Evolutionary conservation across 2,888 invertebrate species (phyloP).

Genomic region (Limnephilus auricula): DNA sequence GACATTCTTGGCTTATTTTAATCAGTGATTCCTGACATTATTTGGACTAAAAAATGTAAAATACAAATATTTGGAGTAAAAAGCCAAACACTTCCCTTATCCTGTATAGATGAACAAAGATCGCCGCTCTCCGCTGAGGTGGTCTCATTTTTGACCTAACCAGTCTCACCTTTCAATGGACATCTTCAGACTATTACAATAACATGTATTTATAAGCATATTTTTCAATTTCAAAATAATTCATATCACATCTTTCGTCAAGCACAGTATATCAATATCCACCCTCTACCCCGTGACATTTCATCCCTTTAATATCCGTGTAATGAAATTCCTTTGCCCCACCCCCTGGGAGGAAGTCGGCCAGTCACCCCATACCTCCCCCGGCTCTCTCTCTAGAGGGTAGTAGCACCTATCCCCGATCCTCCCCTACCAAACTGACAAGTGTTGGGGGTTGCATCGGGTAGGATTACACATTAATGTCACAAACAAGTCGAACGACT

Average conservation of each 20-base stretch:
- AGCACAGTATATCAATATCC: neutral
- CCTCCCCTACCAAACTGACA: conserved; percentile 8
- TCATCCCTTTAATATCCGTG: conserved; percentile 42
- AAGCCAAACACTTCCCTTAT: no score
- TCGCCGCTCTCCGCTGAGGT: no score
- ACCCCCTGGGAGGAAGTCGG: conserved; percentile 45
- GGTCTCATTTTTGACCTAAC: no score
- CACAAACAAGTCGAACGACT: conserved; percentile 33
- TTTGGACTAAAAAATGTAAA: no score
- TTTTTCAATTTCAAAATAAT: neutral
- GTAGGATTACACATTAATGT: conserved; percentile 22
- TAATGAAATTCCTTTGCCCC: conserved; percentile 57
- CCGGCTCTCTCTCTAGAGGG: no score
- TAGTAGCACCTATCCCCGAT: neutral
- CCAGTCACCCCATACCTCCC: conserved; percentile 20
- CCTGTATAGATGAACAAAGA: no score
- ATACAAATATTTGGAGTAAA: no score
- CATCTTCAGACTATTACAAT: no score
- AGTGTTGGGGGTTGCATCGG: conserved; percentile 32
- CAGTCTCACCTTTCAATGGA: no score
- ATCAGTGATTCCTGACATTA: no score
- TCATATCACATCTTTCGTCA: neutral
- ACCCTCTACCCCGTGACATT: conserved; percentile 42
- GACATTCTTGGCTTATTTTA: no score
- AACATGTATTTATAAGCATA: no score